Base-by-base conservation (phyloP, 2,797 vertebrate species). In the Sparidentex hasta region DNA sequence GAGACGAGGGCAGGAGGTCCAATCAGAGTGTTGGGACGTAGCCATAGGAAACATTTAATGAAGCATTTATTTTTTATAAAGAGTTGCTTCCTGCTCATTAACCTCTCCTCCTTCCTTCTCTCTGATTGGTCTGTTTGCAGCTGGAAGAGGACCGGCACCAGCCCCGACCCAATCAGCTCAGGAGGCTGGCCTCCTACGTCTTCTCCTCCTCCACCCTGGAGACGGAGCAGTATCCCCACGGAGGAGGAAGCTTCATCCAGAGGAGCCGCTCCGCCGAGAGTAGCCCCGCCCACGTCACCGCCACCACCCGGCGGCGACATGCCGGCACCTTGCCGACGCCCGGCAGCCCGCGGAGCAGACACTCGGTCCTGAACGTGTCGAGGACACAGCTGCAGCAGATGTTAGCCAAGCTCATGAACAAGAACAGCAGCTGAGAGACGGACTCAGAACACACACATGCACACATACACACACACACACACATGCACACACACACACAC, bases 131-230 rank as follows among this genome's bases (percentile, higher is more conserved):
- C 95, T 97, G 87, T 91, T 96, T 96, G 94, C 97, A 99, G 98
- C 93, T 97, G 96, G 98, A 98, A 86, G 97, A 98, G 90, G 97
- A 98, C 87, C 94, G 97, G 92, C 97, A 96, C 63, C 93, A 91
- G 87, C 96, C 96, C 77, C 96, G 98, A 91, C 96, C 98, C 95
- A 99, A 98, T 95, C 98, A 98, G 95, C 96, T 99, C 91, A 96
- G 98, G 95, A 96, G 98, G 96, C 96, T 99, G 95, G 98, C 98
- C 88, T 99, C 98, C 95, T 99, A 98, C 90, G 97, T 99, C 93
- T 99, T 99, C 96, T 99, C 98, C 88, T 98, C 98, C 92, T 98
- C 98, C 94, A 98, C 98, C 71, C 93, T 99, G 96, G 98, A 99
- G 96, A 99, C 98, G 29, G 98, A 99, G 94, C 97, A 98, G 90